Percentiles rank a stretch among this genome's conserved stretches.
These are phyloP conservation scores for Vultur gryphus DNA, from an alignment of 2,797 vertebrate species.

Conservation along the genomic window DNA sequence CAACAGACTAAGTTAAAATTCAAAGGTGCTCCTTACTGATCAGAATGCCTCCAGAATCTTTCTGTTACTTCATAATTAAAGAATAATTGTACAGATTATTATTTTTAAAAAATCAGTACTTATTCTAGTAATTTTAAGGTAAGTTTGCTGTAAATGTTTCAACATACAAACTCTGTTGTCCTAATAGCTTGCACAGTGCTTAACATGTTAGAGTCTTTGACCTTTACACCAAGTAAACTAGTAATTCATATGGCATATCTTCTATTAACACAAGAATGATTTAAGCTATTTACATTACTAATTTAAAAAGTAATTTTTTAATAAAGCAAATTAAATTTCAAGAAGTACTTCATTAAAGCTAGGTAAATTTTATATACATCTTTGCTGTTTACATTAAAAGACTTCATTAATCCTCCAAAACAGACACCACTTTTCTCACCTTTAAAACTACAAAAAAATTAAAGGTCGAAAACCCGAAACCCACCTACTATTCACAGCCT, in stretches of 20 bases:
- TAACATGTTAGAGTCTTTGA: neutral
- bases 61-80: neutral
- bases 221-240: neutral
- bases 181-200: neutral
- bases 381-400: neutral
- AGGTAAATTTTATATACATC: neutral
- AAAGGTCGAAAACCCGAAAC: neutral
- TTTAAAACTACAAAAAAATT: neutral
- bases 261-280: neutral
- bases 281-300: neutral
- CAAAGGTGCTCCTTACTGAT: neutral
- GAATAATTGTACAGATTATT: neutral
- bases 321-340: neutral
- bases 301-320: neutral
- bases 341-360: neutral
- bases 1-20: neutral
- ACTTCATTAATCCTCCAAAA: neutral
- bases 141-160: neutral
- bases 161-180: neutral
- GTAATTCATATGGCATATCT: neutral
- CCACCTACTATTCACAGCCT: neutral
- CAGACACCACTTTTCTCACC: neutral
- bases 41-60: neutral
- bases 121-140: neutral
- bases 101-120: neutral